Evolutionary conservation across 2,797 vertebrate genomes (phyloP), one percentile per base, ranked within the genome.

Genomic region (Halcyon badia): DNA sequence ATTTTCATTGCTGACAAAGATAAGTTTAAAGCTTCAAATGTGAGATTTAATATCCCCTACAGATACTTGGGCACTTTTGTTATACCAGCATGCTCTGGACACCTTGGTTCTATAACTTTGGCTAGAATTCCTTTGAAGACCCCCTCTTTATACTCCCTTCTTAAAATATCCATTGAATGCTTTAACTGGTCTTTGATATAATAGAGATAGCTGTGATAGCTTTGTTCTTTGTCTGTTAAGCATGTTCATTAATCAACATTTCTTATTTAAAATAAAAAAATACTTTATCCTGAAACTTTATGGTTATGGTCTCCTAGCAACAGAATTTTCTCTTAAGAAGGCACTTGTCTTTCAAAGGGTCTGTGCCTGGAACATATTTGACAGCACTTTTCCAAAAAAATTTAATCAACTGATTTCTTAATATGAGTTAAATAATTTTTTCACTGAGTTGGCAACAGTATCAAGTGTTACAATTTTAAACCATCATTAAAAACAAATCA

Each of bases 241-340:
- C 41, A 41, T 78, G 87, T 71, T 89, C 95, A 91, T 96, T 97
- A 94, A 94, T 94, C 90, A 96, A 92, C 31, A 89, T 92, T 94
- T 96, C 73, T 90, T 89, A 89, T 94, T 92, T 96, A 71, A 96
- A 96, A 83, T 92, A 89, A 89, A 82, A 82, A 95, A 85, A 83
- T 35, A 84, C 31, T 87, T 97, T 85, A 78, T 94, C 57, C 54
- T 89, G 94, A 89, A 91, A 94, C 82, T 91, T 96, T 87, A 86
- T 80, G 33, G 79, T 78, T 78, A 51, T 52, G 18, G 91, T 96
- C 35, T 92, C 95, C 91, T 96, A 96, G 96, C 91, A 97, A 97
- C 92, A 87, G 82, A 91, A 78, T 68, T 87, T 96, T 86, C 56
- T 90, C 71, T 82, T 83, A 87, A 95, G 87, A 93, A 96, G 52